These are phyloP conservation scores for Piezodorus guildinii DNA, from an alignment of 1,140 invertebrate genomes.

Conservation along the genomic window DNA sequence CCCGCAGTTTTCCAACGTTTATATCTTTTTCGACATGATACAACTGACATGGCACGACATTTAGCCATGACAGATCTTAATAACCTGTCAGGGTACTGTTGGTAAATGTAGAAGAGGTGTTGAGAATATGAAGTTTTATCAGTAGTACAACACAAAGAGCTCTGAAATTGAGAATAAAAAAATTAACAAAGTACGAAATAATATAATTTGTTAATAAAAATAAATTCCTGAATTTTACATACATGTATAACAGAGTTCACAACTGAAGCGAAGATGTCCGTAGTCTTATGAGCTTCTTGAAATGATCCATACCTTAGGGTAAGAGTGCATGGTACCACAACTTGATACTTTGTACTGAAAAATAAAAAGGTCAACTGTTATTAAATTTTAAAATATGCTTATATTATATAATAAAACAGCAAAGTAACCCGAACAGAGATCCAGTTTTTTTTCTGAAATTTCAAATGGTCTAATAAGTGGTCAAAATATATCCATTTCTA, in stretches of 20 bases:
- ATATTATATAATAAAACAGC: too few species aligned
- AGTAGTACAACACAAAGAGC: constrained; percentile 46
- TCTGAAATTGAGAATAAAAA: constrained; percentile 33
- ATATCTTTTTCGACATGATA: constrained; percentile 39
- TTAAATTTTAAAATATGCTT: too few species aligned
- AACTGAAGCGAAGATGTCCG: constrained; percentile 33
- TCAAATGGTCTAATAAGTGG: too few species aligned
- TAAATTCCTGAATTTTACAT: constrained; percentile 19
- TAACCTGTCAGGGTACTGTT: constrained; percentile 51
- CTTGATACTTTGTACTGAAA: constrained; percentile 25
- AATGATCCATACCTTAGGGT: constrained; percentile 20
- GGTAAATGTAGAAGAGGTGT: constrained; percentile 57
- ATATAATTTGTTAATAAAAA: neutral
- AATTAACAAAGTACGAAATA: neutral
- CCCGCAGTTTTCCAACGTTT: constrained; percentile 16
- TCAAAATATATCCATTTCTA: too few species aligned
- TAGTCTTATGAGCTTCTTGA: constrained; percentile 30
- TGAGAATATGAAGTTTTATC: constrained; percentile 49
- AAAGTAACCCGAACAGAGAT: too few species aligned
- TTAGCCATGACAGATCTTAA: constrained; percentile 45
- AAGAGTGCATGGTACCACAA: constrained; percentile 19
- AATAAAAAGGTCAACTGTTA: neutral
- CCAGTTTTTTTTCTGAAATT: too few species aligned
- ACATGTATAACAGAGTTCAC: constrained; percentile 32
- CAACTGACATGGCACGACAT: constrained; percentile 44